Base-by-base conservation (phyloP, 2,888 invertebrate species). In the Drosophila falleni region DNA sequence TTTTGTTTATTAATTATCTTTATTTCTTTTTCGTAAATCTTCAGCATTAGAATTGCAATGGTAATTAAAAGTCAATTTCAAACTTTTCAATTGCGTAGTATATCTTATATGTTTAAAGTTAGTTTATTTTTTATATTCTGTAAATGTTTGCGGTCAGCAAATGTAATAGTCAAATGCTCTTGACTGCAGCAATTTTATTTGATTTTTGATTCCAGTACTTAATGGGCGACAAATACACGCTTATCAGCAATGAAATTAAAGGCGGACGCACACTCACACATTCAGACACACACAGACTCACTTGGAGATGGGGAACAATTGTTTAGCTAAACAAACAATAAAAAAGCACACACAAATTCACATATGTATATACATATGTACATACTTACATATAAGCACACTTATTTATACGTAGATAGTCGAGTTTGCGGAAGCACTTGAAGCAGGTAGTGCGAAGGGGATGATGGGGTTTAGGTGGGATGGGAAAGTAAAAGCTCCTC, bases 371-470 rank as follows among this genome's bases (percentile, higher is more conserved):
- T n/a, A 44, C 5, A 2, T 19, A n/a, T n/a, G n/a, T n/a, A n/a
- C n/a, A n/a, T n/a, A n/a, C n/a, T n/a, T n/a, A n/a, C n/a, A n/a
- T n/a, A n/a, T n/a, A n/a, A n/a, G n/a, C n/a, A n/a, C n/a, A 19
- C 19, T 1, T 19, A 19, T 19, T 1, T 19, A 19, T 46, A 49
- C 54, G 37, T 59, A 44, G 54, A 64, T 51, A 42, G 55, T 44
- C 53, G 42, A 53, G 58, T 50, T 61, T 63, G 78, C 78, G 87
- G 81, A 81, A 87, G 67, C 65, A 65, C 74, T 87, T 81, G 71
- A 85, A 31, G 37, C 41, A 50, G 15, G 44, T 33, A 26, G n/a
- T 6, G 5, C 19, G 16, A 16, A 31, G 49, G 13, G 16, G n/a
- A 13, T 3, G 15, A 15, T 23, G 9, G 10, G 11, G 49, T 3